Base-by-base conservation (phyloP, 2,888 invertebrate species). In the Tipula helvola region DNA sequence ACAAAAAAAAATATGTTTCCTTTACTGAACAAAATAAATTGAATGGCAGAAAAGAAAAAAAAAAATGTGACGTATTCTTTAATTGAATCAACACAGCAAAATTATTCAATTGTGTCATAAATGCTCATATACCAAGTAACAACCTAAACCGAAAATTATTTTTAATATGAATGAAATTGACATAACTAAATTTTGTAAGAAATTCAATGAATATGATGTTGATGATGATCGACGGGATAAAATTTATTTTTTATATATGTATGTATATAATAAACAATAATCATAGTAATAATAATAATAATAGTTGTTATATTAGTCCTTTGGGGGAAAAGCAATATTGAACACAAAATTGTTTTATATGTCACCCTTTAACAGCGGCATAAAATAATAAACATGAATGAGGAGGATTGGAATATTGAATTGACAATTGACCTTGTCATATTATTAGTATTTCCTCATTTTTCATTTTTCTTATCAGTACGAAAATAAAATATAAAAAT, bases 391-490 rank as follows among this genome's bases (percentile, higher is more conserved):
- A 71, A 28, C 28, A 28, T 71, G 71, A 71, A 84, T 0, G n/a
- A 39, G 41, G 41, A 84, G 84, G 84, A 41, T 84, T 5, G 16
- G 84, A 84, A 84, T 84, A 84, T 84, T 84, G 84, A 84, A 39
- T 84, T 84, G 84, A 84, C 84, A 84, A 84, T 84, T 84, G 84
- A 84, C 84, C 84, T 84, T 84, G 84, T 84, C 84, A 84, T 84
- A 84, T 84, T 84, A 84, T 41, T 84, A 84, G 36, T 39, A 84
- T 84, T 84, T 39, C 39, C 41, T 36, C 41, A 84, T 71, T 71
- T 71, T 84, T 84, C 84, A 41, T 84, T 84, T 84, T 84, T 84
- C 41, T 84, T 84, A 84, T 84, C 84, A 41, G 84, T 8, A 84
- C 71, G 28, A 71, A 71, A 71, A 28, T 28, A 71, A 57, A 57